phyloP scores from a whole-genome alignment of 2,113 vertebrate species.

The Mixornis gularis region DNA sequence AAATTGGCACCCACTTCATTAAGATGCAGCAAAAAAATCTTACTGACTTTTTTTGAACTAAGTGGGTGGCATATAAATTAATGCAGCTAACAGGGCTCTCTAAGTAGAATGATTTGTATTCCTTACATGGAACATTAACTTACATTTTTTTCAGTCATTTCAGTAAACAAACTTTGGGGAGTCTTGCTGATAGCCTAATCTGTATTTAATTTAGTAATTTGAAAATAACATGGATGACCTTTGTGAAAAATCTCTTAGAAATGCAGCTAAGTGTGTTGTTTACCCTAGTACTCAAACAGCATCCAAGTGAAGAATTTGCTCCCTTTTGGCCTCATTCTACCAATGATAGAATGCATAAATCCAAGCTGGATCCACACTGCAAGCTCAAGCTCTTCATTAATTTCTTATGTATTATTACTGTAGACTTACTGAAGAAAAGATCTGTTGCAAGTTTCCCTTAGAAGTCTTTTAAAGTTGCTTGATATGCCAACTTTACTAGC shows the following conservation, averaged over 20 bases:
- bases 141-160: neutral
- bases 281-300: neutral
- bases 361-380: neutral
- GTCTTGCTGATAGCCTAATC: neutral
- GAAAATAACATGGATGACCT: neutral
- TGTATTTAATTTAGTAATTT: neutral
- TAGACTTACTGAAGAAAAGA: neutral
- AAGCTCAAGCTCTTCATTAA: neutral
- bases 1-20: neutral
- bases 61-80: neutral
- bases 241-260: neutral
- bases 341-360: neutral
- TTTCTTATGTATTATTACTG: neutral
- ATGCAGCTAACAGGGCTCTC: neutral
- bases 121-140: neutral
- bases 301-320: neutral
- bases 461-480: neutral
- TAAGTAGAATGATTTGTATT: neutral
- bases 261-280: neutral
- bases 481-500: neutral
- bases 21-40: neutral
- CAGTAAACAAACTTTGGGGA: neutral
- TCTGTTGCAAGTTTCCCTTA: neutral
- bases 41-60: neutral
- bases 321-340: neutral